Evolutionary conservation across 2,113 vertebrate species (phyloP), one percentile per base, ranked within the genome.

Genomic region (Nerophis lumbriciformis): DNA sequence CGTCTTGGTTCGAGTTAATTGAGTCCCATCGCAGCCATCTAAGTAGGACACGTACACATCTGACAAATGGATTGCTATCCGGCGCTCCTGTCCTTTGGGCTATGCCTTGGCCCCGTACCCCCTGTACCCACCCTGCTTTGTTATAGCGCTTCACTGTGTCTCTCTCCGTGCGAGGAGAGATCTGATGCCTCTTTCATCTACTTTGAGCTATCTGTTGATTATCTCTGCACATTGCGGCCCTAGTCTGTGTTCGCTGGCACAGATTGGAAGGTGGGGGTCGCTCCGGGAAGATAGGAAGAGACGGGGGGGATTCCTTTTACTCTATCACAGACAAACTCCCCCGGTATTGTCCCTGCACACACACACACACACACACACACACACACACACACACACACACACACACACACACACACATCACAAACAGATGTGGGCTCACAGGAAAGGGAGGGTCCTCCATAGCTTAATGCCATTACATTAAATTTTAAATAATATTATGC

Each of bases 401-500:
- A 45, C 69, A 76, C 53, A 37, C 48, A 49, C 48, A 36, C 36
- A 65, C 44, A 61, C 59, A 69, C 68, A 36, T 59, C 16, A 11
- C 72, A 85, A 78, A 77, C 83, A 83, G 74, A 84, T 86, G 77
- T 80, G 81, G 71, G 71, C 69, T 77, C 72, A 38, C 57, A 59
- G 79, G 73, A 76, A 58, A 76, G 72, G 75, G 77, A 65, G 74
- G 65, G 73, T 58, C 72, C 52, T 79, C 81, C 80, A 80, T 85
- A 82, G 72, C 84, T 84, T 88, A 88, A 88, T 88, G 85, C 83
- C 82, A 88, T 90, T 88, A 87, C 85, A 83, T 89, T 89, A 84
- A 80, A 82, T 88, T 88, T 90, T 89, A 88, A 90, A 90, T 86
- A 88, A 85, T 82, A 74, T 84, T 91, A 89, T 90, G 87, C 86